Evolutionary conservation across 92 coral and sea anemone species (phyloP).

Genomic region (Umimayanthus chanpuru): DNA sequence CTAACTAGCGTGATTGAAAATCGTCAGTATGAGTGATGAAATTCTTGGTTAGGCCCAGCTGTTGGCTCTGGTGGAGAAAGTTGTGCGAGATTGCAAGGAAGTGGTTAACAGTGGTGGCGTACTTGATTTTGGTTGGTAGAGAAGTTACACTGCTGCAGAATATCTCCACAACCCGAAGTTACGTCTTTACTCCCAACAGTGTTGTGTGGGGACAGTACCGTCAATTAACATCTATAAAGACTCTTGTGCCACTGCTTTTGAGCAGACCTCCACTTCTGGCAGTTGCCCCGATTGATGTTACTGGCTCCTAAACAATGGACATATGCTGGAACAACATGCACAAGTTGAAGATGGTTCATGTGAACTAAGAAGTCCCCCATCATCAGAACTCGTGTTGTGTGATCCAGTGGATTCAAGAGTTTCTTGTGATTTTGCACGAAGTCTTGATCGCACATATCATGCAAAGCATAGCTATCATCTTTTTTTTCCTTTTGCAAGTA

Average conservation of each 20-base stretch:
- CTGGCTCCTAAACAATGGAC: constrained; percentile 35
- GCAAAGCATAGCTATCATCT: constrained; percentile 35
- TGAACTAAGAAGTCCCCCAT: constrained; percentile 39
- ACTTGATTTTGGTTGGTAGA: constrained; percentile 51
- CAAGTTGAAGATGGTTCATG: constrained; percentile 55
- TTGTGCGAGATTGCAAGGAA: constrained; percentile 64
- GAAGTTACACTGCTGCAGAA: constrained; percentile 52
- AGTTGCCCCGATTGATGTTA: constrained; percentile 21
- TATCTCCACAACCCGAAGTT: constrained; percentile 48
- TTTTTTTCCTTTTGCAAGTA: constrained; percentile 38
- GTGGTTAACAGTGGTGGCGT: constrained; percentile 47
- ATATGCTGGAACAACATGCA: constrained; percentile 19
- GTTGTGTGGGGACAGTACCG: constrained; percentile 28
- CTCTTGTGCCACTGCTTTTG: constrained; percentile 37
- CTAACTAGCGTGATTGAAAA: no score
- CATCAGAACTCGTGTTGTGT: constrained; percentile 34
- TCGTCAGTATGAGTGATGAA: constrained; percentile 49
- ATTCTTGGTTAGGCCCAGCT: constrained; percentile 33
- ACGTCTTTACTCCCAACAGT: constrained; percentile 45
- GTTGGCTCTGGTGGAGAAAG: constrained; percentile 10
- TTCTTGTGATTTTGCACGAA: constrained; percentile 44
- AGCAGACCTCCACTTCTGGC: constrained; percentile 57
- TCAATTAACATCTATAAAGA: constrained; percentile 25
- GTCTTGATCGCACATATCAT: constrained; percentile 50
- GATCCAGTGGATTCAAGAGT: constrained; percentile 51